Evolutionary conservation across 1,140 invertebrate genomes (phyloP), one percentile per base, ranked within the genome.

Genomic region (Drosophila pseudoananassae): DNA sequence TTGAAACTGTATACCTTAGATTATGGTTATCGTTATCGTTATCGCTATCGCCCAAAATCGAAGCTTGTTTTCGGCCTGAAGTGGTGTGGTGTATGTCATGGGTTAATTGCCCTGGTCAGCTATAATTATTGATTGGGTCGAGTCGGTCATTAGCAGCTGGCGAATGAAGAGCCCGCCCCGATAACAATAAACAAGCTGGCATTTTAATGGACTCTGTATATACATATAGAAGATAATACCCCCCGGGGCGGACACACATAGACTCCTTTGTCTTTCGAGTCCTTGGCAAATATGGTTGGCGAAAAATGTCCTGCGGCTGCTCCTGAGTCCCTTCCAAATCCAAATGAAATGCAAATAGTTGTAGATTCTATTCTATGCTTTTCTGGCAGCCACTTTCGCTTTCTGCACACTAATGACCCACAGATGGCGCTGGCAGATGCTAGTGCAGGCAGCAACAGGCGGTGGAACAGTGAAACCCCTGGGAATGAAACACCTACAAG

Each of bases 81-180:
- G 45, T 68, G 53, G 61, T 23, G 40, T 50, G 17, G 14, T 17
- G 38, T 54, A 49, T 68, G 65, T 69, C 64, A 69, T 69, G 64
- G 68, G 52, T 70, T 70, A 71, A 71, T 70, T 71, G 53, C 45
- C 45, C 45, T 55, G 65, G 68, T 57, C 68, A 43, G 65, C 68
- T 71, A 53, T 71, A 70, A 70, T 70, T 70, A 70, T 70, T 70
- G 66, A 70, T 70, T 70, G 17, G 10, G 43, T 46, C 43, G 43
- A 20, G 31, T 47, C 51, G 66, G 66, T 70, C 66, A 70, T 70
- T 70, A 70, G 65, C 65, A 69, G 66, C 58, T 61, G 33, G 27
- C 33, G 31, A 40, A n/a, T 33, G 47, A 40, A 51, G 57, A 14
- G 40, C 7, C 14, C 43, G 50, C n/a, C 12, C 15, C 43, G 50